These are phyloP conservation scores for Hemicentrotus pulcherrimus DNA, from an alignment of 35 echinoderm and acorn worm species.

Conservation along the genomic window DNA sequence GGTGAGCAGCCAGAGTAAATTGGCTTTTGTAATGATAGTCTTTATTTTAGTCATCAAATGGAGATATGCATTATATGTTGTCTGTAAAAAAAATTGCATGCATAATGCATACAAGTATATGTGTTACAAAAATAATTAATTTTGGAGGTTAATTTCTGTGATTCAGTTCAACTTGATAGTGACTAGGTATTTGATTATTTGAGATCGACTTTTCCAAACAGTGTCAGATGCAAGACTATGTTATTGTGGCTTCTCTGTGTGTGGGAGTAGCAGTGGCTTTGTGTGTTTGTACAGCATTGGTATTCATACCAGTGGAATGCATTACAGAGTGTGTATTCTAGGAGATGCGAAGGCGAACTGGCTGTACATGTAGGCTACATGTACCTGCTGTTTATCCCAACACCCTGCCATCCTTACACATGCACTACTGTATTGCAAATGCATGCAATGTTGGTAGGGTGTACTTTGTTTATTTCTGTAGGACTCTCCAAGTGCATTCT, in stretches of 20 bases:
- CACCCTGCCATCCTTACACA: background rate
- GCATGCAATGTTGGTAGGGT: background rate
- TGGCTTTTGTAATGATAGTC: background rate
- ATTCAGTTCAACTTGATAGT: background rate
- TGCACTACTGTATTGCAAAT: background rate
- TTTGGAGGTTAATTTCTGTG: background rate
- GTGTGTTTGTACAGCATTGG: constrained; percentile 41
- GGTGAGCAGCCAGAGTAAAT: background rate
- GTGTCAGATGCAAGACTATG: background rate
- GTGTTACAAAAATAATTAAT: background rate
- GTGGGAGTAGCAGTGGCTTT: constrained; percentile 39
- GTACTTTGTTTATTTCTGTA: background rate
- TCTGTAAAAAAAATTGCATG: too few relatives aligned
- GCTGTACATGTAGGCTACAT: background rate
- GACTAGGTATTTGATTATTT: background rate
- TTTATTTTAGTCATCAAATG: background rate
- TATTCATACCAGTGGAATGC: constrained; percentile 41
- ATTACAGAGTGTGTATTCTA: background rate
- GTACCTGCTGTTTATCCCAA: background rate
- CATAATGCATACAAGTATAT: too few relatives aligned
- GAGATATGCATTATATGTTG: too few relatives aligned
- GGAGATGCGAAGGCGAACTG: background rate
- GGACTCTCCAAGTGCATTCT: background rate
- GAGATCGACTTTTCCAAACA: background rate
- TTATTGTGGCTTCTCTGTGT: constrained; percentile 28